Evolutionary conservation across 2,797 vertebrate genomes (phyloP).

Genomic region (Amblyopsis hoosieri): DNA sequence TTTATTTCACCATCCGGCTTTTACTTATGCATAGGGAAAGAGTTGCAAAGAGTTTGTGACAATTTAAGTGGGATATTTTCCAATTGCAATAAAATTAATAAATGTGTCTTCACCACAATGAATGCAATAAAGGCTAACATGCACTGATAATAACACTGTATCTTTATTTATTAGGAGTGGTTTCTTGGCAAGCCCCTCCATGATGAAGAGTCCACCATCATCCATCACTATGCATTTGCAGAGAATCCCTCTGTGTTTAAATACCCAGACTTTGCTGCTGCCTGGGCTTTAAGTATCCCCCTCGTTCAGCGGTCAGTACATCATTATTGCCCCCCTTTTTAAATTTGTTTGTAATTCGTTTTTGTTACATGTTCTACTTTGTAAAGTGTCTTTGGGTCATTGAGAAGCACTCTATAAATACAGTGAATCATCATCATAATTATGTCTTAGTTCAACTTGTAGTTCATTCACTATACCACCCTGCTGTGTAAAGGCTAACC

Average conservation of each 20-base stretch:
- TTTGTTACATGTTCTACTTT: no score
- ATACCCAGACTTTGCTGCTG: conserved; percentile 94
- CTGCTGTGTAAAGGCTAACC: not conserved
- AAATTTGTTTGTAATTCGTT: no score
- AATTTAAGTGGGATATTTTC: conserved; percentile 8
- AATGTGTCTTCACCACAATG: conserved; percentile 3
- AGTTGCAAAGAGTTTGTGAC: conserved; percentile 32
- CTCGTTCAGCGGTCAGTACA: conserved; percentile 88
- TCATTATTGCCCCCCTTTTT: not conserved
- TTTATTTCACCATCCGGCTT: conserved; percentile 24
- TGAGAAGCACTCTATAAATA: no score
- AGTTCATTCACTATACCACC: not conserved
- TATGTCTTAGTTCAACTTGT: conserved; percentile 3
- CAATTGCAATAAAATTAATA: conserved; percentile 27
- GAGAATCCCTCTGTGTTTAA: conserved; percentile 91
- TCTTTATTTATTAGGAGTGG: conserved; percentile 83
- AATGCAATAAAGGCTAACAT: not conserved
- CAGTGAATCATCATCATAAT: no score
- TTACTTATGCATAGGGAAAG: conserved; percentile 4
- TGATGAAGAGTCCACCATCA: conserved; percentile 95
- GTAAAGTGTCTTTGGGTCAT: no score
- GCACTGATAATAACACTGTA: conserved; percentile 13
- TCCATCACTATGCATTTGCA: conserved; percentile 98
- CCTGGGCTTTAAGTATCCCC: conserved; percentile 91
- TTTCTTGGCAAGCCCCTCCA: conserved; percentile 93